phyloP scores from a whole-genome alignment of 2,888 invertebrate species.

The Ceraclea dissimilis region DNA sequence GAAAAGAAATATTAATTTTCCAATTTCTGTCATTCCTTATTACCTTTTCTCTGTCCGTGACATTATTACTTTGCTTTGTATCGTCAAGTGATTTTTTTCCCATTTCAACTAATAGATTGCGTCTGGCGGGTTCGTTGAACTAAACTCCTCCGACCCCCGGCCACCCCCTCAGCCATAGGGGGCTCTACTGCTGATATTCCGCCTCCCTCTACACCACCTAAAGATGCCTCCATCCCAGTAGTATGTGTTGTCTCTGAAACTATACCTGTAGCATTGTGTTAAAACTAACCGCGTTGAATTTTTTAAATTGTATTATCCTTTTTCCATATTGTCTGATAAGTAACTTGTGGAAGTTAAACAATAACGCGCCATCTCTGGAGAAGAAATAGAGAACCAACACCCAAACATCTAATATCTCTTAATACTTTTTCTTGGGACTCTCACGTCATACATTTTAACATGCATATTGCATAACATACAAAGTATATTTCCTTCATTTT shows the following conservation, averaged over 20 bases:
- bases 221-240: not conserved
- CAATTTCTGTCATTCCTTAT: not conserved
- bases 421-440: too few relatives aligned
- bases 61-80: slow-evolving; percentile 17
- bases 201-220: not conserved
- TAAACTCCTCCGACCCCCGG: slow-evolving; percentile 3
- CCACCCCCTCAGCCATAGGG: not conserved
- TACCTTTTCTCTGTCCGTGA: slow-evolving; percentile 8
- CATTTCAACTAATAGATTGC: slow-evolving; percentile 24
- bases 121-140: slow-evolving; percentile 22
- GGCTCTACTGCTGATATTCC: not conserved
- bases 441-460: too few relatives aligned
- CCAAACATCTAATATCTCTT: too few relatives aligned
- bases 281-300: too few relatives aligned
- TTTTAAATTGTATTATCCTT: too few relatives aligned
- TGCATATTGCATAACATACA: too few relatives aligned
- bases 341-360: too few relatives aligned
- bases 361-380: too few relatives aligned
- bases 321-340: too few relatives aligned
- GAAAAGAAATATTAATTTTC: not conserved
- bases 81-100: slow-evolving; percentile 25
- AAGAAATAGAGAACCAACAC: too few relatives aligned
- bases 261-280: too few relatives aligned
- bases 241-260: not conserved
- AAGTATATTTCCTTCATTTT: too few relatives aligned